phyloP scores from a whole-genome alignment of 2,888 invertebrate species.

The Drosophila prostipennis region DNA sequence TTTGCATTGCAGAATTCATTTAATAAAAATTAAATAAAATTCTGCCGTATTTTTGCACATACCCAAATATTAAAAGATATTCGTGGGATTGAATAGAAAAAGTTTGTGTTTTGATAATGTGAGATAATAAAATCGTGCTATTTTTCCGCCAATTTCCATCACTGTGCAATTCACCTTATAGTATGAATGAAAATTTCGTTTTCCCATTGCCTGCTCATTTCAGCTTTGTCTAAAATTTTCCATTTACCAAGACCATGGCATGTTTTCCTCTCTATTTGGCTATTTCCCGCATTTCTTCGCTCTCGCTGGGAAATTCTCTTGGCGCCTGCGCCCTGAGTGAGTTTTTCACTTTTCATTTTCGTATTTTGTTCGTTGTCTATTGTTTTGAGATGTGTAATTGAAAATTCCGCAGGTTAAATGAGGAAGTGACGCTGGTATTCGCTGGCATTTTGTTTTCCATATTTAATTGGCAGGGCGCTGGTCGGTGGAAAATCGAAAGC shows the following conservation, averaged over 20 bases:
- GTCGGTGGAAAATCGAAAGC: conserved; percentile 10
- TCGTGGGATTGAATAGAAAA: too few relatives aligned
- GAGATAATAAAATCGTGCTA: too few relatives aligned
- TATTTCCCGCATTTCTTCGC: conserved; percentile 7
- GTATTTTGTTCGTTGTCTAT: conserved; percentile 53
- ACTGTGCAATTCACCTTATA: conserved; percentile 73
- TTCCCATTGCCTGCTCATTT: conserved; percentile 72
- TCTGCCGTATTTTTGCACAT: too few relatives aligned
- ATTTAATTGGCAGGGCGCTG: conserved; percentile 64
- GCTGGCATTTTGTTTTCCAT: conserved; percentile 56
- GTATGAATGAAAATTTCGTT: conserved; percentile 77
- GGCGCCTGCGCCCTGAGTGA: conserved; percentile 58
- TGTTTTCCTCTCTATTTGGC: conserved; percentile 16
- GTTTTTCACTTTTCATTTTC: conserved; percentile 73
- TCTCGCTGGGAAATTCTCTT: conserved; percentile 34
- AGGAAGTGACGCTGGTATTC: conserved; percentile 72
- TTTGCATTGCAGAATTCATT: too few relatives aligned
- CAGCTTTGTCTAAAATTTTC: conserved; percentile 55
- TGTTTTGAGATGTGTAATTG: conserved; percentile 68
- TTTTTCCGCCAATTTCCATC: conserved; percentile 6
- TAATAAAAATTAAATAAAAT: too few relatives aligned
- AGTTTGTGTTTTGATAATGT: too few relatives aligned
- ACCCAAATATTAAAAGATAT: too few relatives aligned
- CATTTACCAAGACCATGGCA: conserved; percentile 48
- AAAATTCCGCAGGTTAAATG: conserved; percentile 79